Evolutionary conservation across 2,888 invertebrate genomes (phyloP).

Genomic region (Brenthis hecate): DNA sequence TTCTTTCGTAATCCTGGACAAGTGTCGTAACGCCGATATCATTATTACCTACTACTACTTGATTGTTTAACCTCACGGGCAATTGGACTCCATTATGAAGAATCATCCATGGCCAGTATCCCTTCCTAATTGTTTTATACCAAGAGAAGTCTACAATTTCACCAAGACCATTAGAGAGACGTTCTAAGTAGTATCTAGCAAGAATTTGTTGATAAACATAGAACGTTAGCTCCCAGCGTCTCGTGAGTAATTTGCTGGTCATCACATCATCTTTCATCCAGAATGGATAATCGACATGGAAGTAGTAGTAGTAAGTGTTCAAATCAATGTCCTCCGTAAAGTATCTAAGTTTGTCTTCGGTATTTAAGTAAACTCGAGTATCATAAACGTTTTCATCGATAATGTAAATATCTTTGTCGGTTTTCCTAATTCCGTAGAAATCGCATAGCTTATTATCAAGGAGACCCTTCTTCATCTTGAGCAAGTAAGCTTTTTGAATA

Average conservation of each 20-base stretch:
- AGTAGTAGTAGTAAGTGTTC: slow-evolving; percentile 84
- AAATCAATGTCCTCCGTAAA: slow-evolving; percentile 86
- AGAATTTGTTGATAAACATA: slow-evolving; percentile 85
- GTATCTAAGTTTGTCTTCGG: slow-evolving; percentile 83
- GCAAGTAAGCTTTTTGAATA: slow-evolving; percentile 80
- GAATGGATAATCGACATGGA: slow-evolving; percentile 84
- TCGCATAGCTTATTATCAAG: slow-evolving; percentile 76
- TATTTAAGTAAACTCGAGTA: slow-evolving; percentile 74
- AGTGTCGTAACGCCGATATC: slow-evolving; percentile 61
- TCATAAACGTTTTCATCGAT: slow-evolving; percentile 86
- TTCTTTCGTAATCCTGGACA: slow-evolving; percentile 72
- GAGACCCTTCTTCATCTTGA: slow-evolving; percentile 77
- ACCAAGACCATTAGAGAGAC: slow-evolving; percentile 77
- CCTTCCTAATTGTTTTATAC: slow-evolving; percentile 67
- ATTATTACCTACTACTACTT: slow-evolving; percentile 56
- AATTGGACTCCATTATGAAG: slow-evolving; percentile 81
- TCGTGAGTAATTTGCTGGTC: slow-evolving; percentile 58
- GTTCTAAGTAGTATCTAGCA: slow-evolving; percentile 83
- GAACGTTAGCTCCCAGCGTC: slow-evolving; percentile 81
- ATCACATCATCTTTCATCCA: slow-evolving; percentile 80
- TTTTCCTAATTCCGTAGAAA: slow-evolving; percentile 76
- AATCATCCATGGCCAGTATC: slow-evolving; percentile 82
- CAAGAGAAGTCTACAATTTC: slow-evolving; percentile 71
- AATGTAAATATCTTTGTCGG: slow-evolving; percentile 78
- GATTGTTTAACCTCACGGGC: slow-evolving; percentile 76